Evolutionary conservation across 2,888 invertebrate genomes (phyloP).

Genomic region (Lasius fuliginosus): DNA sequence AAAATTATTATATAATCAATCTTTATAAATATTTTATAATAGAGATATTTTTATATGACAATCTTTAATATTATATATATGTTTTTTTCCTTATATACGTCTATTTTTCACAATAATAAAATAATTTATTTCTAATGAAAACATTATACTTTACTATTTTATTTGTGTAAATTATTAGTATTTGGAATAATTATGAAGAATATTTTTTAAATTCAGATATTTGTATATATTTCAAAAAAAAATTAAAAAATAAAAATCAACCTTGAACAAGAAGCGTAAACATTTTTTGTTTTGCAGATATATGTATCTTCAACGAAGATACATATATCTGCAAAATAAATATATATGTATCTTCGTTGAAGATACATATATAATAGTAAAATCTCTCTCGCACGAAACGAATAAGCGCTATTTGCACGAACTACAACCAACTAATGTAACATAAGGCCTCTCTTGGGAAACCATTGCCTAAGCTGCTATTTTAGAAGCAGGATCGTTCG

Average conservation of each 20-base stretch:
- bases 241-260: background rate
- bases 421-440: conserved; percentile 48
- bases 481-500: conserved; percentile 32
- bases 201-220: background rate
- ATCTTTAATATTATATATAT: background rate
- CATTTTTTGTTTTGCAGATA: conserved; percentile 3
- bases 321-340: too few relatives aligned
- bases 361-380: background rate
- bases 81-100: background rate
- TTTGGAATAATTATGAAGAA: background rate
- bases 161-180: background rate
- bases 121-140: background rate
- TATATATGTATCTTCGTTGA: background rate
- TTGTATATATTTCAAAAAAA: background rate
- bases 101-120: background rate
- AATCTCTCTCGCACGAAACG: background rate
- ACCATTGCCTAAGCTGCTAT: conserved; percentile 41
- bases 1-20: background rate
- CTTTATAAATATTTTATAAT: background rate
- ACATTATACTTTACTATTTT: background rate
- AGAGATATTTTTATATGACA: background rate
- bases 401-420: conserved; percentile 26
- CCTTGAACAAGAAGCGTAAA: background rate
- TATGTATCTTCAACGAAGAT: background rate
- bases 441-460: conserved; percentile 48